Conservation (phyloP, 2,797 vertebrate species). For the Tiaroga cobitis region DNA sequence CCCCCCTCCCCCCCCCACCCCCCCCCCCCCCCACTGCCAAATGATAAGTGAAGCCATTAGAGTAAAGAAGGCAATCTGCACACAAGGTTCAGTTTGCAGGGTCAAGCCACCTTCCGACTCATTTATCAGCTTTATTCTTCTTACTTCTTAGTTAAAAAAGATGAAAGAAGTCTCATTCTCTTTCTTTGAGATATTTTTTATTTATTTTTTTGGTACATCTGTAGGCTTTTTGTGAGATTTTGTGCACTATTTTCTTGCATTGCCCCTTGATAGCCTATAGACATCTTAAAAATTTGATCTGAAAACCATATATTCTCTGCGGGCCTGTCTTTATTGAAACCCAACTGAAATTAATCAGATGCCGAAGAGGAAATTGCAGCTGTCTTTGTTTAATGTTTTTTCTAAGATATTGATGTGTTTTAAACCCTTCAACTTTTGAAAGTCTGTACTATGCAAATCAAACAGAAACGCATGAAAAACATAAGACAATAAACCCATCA, state of each 20-base stretch:
- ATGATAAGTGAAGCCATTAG: conserved; percentile 67
- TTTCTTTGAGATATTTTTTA: not conserved
- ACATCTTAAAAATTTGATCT: not conserved
- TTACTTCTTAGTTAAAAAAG: conserved; percentile 43
- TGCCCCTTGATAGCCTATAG: conserved; percentile 19
- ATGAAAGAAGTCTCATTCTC: conserved; percentile 11
- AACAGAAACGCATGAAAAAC: conserved; percentile 48
- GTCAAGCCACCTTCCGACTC: conserved; percentile 48
- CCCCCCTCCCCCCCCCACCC: not conserved
- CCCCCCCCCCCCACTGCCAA: conserved; percentile 18
- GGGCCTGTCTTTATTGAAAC: conserved; percentile 27
- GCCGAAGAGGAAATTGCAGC: conserved; percentile 14
- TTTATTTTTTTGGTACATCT: not conserved
- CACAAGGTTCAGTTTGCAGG: conserved; percentile 47
- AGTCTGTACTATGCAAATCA: conserved; percentile 41
- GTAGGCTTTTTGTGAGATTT: not conserved
- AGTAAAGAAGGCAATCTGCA: conserved; percentile 58
- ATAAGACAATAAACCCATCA: conserved; percentile 71
- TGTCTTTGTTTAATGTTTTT: conserved; percentile 35
- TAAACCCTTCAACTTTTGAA: conserved; percentile 47
- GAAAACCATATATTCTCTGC: conserved; percentile 21
- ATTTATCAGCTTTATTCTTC: conserved; percentile 57
- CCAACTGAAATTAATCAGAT: conserved; percentile 16
- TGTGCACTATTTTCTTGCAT: not conserved
- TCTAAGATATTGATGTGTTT: conserved; percentile 35